Conservation (phyloP, 2,888 invertebrate species). For the Oegoconia quadripuncta region DNA sequence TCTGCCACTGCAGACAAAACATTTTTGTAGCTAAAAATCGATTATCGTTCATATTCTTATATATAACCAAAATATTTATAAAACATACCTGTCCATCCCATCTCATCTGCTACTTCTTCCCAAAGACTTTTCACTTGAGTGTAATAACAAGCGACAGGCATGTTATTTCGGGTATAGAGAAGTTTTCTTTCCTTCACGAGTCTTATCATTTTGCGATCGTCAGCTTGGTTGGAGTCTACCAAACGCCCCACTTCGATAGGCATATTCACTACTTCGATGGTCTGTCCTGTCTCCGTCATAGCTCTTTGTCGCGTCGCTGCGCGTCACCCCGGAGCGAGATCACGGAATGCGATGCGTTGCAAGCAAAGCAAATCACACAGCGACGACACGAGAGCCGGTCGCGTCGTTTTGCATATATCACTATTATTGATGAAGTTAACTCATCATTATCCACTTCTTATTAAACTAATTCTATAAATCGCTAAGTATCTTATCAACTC, state of each 20-base stretch:
- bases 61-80: too few relatives aligned
- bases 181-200: conserved; percentile 61
- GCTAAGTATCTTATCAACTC: too few relatives aligned
- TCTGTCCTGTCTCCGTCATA: not conserved
- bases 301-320: too few relatives aligned
- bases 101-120: conserved; percentile 59
- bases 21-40: too few relatives aligned
- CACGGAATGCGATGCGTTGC: not conserved
- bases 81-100: conserved; percentile 66
- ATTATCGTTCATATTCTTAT: too few relatives aligned
- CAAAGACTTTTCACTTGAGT: conserved; percentile 60
- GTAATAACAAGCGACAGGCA: conserved; percentile 71
- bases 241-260: conserved; percentile 57
- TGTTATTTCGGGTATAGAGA: conserved; percentile 66
- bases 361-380: not conserved
- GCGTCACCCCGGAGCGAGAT: not conserved
- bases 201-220: conserved; percentile 62
- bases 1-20: conserved; percentile 55
- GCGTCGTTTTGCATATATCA: too few relatives aligned
- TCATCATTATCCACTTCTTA: too few relatives aligned
- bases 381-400: too few relatives aligned
- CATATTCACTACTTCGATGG: too few relatives aligned
- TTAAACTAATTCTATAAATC: too few relatives aligned
- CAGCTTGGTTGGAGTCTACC: conserved; percentile 64
- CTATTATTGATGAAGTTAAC: too few relatives aligned